Base-by-base conservation (phyloP, 2,888 invertebrate genomes). In the Herminia tarsipennalis region DNA sequence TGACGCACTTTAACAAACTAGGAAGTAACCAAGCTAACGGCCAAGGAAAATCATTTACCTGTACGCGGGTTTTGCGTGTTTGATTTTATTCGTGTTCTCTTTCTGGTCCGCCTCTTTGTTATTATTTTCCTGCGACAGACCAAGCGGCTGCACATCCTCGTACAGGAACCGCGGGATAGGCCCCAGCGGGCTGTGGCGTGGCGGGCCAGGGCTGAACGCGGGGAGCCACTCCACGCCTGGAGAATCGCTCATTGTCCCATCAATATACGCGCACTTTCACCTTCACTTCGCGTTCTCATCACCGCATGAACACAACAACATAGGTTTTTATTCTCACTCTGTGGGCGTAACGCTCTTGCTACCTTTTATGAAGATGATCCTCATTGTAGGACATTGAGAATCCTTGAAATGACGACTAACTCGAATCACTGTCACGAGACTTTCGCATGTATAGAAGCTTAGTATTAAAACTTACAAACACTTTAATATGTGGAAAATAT, bases 21-120 rank as follows among this genome's bases (percentile, higher is more conserved):
- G 44, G 58, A 60, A 66, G 56, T 43, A 21, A 42, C 29, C 34
- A 35, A 51, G 39, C 20, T 38, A 48, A 44, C 40, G 43, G 20
- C 32, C 65, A 65, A 68, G 69, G 76, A 73, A 78, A 76, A 72
- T 56, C 48, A 42, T 47, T 66, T 88, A 92, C 93, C 93, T 93
- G 82, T 93, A 93, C 4, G 93, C 92, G 55, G 93, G 93, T 71
- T 93, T 93, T 2, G 92, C 92, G 66, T 93, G 92, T 73, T 92
- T 92, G 58, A 87, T 88, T 79, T 88, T 88, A 65, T 87, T 90
- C 38, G 83, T 71, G 56, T 86, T 88, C 68, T 89, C 88, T 63
- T 88, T 88, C 59, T 82, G 85, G 39, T 87, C 89, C 17, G 51
- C 51, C 61, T 88, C 88, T 76, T 88, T 89, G 73, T 89, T 90